Conservation (phyloP, 2,888 invertebrate species). For the Aphidoletes aphidimyza region DNA sequence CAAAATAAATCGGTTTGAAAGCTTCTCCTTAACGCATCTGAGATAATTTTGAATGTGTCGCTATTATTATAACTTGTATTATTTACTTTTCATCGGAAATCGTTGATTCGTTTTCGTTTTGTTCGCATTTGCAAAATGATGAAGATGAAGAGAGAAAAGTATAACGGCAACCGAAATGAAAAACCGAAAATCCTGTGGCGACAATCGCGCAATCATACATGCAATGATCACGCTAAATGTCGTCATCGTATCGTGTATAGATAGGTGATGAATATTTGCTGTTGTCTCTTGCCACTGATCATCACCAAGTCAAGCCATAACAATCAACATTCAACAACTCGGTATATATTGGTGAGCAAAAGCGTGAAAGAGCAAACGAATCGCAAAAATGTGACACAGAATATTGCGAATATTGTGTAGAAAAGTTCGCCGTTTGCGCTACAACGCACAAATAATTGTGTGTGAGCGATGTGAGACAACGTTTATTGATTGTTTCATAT, state of each 20-base stretch:
- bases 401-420: no score
- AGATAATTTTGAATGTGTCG: slow-evolving; percentile 34
- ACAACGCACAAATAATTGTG: slow-evolving; percentile 9
- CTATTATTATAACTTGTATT: slow-evolving; percentile 51
- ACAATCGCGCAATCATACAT: slow-evolving; percentile 39
- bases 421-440: not conserved
- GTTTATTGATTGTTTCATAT: slow-evolving; percentile 8
- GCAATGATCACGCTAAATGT: slow-evolving; percentile 36
- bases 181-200: slow-evolving; percentile 24
- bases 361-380: no score
- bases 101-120: not conserved
- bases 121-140: not conserved
- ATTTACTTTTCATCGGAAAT: slow-evolving; percentile 5
- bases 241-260: slow-evolving; percentile 17
- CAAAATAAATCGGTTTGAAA: not conserved
- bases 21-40: slow-evolving; percentile 46
- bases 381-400: no score
- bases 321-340: slow-evolving; percentile 35
- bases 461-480: not conserved
- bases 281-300: not conserved
- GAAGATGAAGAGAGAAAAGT: not conserved
- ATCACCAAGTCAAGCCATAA: slow-evolving; percentile 21
- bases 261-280: not conserved
- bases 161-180: not conserved
- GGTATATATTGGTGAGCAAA: no score